A percentile compares a stretch with the other conserved stretches of the same genome.
phyloP scores from a whole-genome alignment of 2,888 invertebrate species.

The Slavum lentiscoides region DNA sequence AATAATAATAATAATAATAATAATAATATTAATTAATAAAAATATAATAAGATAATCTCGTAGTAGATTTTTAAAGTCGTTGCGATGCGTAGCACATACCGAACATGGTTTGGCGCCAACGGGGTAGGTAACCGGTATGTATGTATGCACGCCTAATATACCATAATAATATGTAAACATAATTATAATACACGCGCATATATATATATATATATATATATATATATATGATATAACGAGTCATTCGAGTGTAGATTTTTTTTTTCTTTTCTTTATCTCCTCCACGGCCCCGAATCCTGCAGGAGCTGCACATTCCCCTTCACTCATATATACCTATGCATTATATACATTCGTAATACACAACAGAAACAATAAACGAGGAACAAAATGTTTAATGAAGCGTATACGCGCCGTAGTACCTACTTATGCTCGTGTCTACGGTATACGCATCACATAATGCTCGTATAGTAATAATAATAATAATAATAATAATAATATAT shows the following conservation, averaged over 20 bases:
- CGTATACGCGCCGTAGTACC: not conserved
- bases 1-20: slow-evolving; percentile 19
- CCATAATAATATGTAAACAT: too few species aligned
- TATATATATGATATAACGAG: not conserved
- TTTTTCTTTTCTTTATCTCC: too few species aligned
- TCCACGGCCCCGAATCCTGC: too few species aligned
- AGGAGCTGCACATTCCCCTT: not conserved
- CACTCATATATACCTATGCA: too few species aligned
- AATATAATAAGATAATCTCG: not conserved
- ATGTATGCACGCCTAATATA: too few species aligned
- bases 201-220: not conserved
- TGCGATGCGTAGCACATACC: not conserved
- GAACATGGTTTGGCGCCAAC: slow-evolving; percentile 17
- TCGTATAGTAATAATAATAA: too few species aligned
- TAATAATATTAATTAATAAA: slow-evolving; percentile 13
- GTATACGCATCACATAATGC: too few species aligned
- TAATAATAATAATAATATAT: too few species aligned
- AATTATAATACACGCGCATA: not conserved
- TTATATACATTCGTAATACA: not conserved
- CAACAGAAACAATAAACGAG: slow-evolving; percentile 43
- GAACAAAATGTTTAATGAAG: slow-evolving; percentile 33
- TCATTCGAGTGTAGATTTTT: too few species aligned
- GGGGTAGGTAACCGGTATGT: not conserved
- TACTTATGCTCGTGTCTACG: too few species aligned
- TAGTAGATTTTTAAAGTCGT: slow-evolving; percentile 19